Percentiles rank a stretch among this genome's conserved stretches.
These are phyloP conservation scores for Lepidotrigona ventralis DNA, from an alignment of 1,140 invertebrate genomes.

Conservation along the genomic window DNA sequence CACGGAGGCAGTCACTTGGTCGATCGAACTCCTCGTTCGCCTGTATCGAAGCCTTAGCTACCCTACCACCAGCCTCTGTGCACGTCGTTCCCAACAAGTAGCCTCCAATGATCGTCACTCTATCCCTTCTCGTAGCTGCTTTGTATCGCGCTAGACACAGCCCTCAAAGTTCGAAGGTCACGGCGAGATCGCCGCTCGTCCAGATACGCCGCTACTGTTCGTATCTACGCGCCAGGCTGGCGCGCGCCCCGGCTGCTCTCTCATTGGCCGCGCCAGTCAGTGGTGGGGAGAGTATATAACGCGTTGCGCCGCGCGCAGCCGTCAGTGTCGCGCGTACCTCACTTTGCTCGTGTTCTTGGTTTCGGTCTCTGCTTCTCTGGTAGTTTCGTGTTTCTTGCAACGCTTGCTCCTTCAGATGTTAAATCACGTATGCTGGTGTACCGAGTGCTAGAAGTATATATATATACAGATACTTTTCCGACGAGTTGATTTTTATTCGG, in stretches of 20 bases:
- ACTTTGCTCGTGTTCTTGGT: neutral
- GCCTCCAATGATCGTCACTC: slow-evolving; percentile 58
- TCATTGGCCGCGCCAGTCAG: neutral
- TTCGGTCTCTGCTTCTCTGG: neutral
- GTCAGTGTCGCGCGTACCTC: slow-evolving; percentile 62
- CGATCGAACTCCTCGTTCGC: slow-evolving; percentile 32
- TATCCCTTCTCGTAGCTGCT: slow-evolving; percentile 58
- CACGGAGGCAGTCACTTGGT: neutral
- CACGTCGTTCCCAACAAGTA: slow-evolving; percentile 13
- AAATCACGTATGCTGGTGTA: neutral
- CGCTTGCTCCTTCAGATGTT: neutral
- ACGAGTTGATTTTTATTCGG: neutral
- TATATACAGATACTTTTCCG: neutral
- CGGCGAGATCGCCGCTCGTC: slow-evolving; percentile 46
- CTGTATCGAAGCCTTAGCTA: slow-evolving; percentile 40
- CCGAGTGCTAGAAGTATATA: neutral
- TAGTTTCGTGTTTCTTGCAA: neutral
- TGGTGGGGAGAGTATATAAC: slow-evolving; percentile 59
- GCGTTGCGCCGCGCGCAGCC: slow-evolving; percentile 50
- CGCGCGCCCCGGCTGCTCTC: neutral
- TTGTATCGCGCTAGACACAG: slow-evolving; percentile 44
- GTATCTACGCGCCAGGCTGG: slow-evolving; percentile 48
- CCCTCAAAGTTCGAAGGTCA: slow-evolving; percentile 74
- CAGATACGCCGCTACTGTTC: slow-evolving; percentile 30
- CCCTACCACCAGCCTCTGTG: slow-evolving; percentile 48